phyloP scores from a whole-genome alignment of 2,888 invertebrate species.

The Drosophila maculinotata region DNA sequence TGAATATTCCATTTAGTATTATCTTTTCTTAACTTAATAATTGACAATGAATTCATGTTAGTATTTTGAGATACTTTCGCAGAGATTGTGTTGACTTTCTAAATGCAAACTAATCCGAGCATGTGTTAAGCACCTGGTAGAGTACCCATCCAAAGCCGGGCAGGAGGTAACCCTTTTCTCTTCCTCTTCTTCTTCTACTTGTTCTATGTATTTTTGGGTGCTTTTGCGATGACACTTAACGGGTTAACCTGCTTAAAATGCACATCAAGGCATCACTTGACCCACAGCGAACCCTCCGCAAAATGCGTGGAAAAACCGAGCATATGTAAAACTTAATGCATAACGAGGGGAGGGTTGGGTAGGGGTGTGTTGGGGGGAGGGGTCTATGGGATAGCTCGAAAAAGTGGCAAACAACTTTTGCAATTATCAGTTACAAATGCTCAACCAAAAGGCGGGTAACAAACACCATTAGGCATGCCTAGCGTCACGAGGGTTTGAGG shows the following conservation, averaged over 20 bases:
- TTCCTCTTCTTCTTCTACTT: slow-evolving; percentile 1
- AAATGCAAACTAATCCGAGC: slow-evolving; percentile 1
- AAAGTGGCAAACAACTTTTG: slow-evolving; percentile 59
- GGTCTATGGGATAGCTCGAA: slow-evolving; percentile 10
- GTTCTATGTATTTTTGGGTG: background rate
- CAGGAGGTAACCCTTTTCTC: background rate
- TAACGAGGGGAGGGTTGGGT: slow-evolving; percentile 5
- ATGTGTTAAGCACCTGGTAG: slow-evolving; percentile 30
- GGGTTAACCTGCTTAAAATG: slow-evolving; percentile 81
- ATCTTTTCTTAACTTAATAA: too few relatives aligned
- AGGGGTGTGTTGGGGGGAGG: slow-evolving; percentile 5
- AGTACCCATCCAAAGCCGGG: background rate
- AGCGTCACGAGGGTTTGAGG: background rate
- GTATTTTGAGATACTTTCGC: background rate
- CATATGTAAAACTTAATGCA: slow-evolving; percentile 56
- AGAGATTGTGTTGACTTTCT: slow-evolving; percentile 8
- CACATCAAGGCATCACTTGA: slow-evolving; percentile 76
- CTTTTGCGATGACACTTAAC: slow-evolving; percentile 56
- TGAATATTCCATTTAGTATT: too few relatives aligned
- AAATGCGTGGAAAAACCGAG: slow-evolving; percentile 47
- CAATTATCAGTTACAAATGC: slow-evolving; percentile 76
- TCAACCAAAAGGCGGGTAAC: slow-evolving; percentile 61
- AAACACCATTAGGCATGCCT: slow-evolving; percentile 60
- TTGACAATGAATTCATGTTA: too few relatives aligned
- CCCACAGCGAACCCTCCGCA: slow-evolving; percentile 48